These are phyloP conservation scores for Drosophila kepulauana DNA, from an alignment of 1,140 invertebrate genomes.

Conservation along the genomic window DNA sequence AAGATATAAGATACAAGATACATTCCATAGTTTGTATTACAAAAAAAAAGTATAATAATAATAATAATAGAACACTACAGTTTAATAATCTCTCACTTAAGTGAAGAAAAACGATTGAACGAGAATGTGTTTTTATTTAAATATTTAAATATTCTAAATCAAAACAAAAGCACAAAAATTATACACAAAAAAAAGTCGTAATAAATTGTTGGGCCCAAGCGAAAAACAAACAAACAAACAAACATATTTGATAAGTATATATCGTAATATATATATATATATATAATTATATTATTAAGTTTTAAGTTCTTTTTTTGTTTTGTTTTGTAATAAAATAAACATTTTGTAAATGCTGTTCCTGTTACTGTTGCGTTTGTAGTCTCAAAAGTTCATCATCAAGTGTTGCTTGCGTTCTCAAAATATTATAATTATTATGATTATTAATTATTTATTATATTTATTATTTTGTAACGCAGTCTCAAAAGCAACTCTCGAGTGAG, in stretches of 20 bases:
- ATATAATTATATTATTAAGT: conserved; percentile 38
- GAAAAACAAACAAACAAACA: conserved; percentile 28
- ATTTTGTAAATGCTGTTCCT: conserved; percentile 83
- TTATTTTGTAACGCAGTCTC: conserved; percentile 9
- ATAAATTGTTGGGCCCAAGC: conserved; percentile 40
- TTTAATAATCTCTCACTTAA: conserved; percentile 80
- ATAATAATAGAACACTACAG: conserved; percentile 38
- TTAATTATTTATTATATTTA: conserved; percentile 12
- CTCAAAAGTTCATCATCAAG: conserved; percentile 68
- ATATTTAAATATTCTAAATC: conserved; percentile 60
- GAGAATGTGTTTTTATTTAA: conserved; percentile 34
- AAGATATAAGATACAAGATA: conserved; percentile 11
- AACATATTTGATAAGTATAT: conserved; percentile 11
- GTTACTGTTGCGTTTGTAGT: conserved; percentile 83
- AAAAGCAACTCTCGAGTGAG: conserved; percentile 6
- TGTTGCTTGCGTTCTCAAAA: conserved; percentile 38
- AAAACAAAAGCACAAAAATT: conserved; percentile 49
- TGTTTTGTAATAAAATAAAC: conserved; percentile 72
- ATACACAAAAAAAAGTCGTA: conserved; percentile 39
- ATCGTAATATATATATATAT: conserved; percentile 9
- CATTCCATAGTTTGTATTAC: conserved; percentile 4
- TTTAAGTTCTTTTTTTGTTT: background rate
- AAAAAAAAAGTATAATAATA: conserved; percentile 31
- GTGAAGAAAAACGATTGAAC: conserved; percentile 58
- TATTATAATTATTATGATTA: conserved; percentile 27